Evolutionary conservation across 2,888 invertebrate genomes (phyloP), one percentile per base, ranked within the genome.

Genomic region (Lithosia quadra): DNA sequence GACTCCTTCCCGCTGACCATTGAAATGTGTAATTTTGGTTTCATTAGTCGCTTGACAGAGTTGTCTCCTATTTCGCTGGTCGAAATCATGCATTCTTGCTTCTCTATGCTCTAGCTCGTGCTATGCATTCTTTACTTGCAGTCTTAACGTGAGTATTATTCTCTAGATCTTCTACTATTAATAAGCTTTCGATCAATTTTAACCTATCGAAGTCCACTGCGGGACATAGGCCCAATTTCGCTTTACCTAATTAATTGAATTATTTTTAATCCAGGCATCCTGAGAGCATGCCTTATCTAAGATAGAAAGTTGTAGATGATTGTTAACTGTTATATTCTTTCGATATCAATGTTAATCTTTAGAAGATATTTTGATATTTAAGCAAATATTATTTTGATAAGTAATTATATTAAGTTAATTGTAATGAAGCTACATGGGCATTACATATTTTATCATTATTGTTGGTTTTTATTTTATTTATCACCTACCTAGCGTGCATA

Each of bases 341-440:
- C n/a, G n/a, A 49, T 9, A 9, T n/a, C 49, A 49, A 49, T 49
- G 8, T 49, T n/a, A 18, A 43, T 18, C 2, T 60, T 15, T 8
- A 60, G 36, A 59, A 60, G 9, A 8, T 21, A 18, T 63, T 33
- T n/a, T 33, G 28, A 21, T 33, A 28, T 53, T 49, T 63, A 49
- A 49, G 21, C 49, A n/a, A 9, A 24, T 56, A 49, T 63, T n/a
- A n/a, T n/a, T n/a, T 53, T 62, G 49, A 33, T 63, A 33, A 21
- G 15, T 21, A 63, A 33, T 15, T 53, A 49, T 49, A 28, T 33
- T 63, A 49, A 15, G 7, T 61, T 21, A 21, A 21, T 62, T 43
- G 49, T 28, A 49, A 21, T 62, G n/a, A 49, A 43, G n/a, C n/a
- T 11, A 43, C 1, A 53, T 33, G 49, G n/a, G n/a, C 28, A 49